Base-by-base conservation (phyloP, 2,113 vertebrate species). In the Eira barbara region DNA sequence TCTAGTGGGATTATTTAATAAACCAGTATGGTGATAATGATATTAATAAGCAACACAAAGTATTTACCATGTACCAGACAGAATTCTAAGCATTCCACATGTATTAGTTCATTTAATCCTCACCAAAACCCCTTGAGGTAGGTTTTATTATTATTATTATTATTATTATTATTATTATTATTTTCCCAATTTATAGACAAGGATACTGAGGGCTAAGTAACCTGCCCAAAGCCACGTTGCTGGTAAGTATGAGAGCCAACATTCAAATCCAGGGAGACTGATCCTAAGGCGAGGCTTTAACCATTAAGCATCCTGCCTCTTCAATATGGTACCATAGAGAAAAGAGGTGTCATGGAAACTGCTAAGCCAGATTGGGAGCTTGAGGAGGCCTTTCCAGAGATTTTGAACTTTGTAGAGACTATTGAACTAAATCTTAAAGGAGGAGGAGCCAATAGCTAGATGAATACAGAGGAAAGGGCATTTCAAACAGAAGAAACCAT, bases 11-110 rank as follows among this genome's bases (percentile, higher is more conserved):
- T 86, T 92, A 90, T 27, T 95, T 67, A 92, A 74, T 74, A 47
- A 69, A 52, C 1, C 23, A 13, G 67, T 93, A 71, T 3, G 6
- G 5, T 73, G 29, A 86, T 73, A 45, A 87, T 96, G 27, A 71
- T 94, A 69, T 94, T 80, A 90, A 69, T 89, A 89, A 49, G 25
- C 59, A 94, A 95, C 29, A 90, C 6, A 93, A 92, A 55, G 29
- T 11, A 27, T 4, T 95, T 88, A 67, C 13, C 23, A 81, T 47
- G 18, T 89, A 8, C 14, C 34, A 42, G 65, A 63, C 5, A 88
- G n/a, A 87, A 92, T 88, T 97, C 47, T 82, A 95, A 95, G n/a
- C 12, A 57, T 52, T 93, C 88, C 25, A 88, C 17, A 45, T 59
- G 1, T 52, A 82, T 96, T 85, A 95, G 89, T 34, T 89, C n/a